These are phyloP conservation scores for Pipra filicauda DNA, from an alignment of 2,113 vertebrate species.

Conservation along the genomic window DNA sequence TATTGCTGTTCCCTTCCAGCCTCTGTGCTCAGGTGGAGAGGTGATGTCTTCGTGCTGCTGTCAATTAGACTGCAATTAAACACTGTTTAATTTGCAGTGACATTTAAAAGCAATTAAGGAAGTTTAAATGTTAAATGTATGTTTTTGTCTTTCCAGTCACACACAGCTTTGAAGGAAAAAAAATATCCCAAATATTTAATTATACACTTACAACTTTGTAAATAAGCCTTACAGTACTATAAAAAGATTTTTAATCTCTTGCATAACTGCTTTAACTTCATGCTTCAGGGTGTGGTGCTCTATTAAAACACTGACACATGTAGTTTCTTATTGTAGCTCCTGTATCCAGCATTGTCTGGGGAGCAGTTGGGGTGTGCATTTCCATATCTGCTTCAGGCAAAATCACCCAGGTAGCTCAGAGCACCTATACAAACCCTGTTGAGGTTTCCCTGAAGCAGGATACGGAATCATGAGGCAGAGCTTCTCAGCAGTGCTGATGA, in stretches of 20 bases:
- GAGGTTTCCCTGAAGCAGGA: neutral
- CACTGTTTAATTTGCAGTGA: neutral
- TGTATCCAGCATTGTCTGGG: neutral
- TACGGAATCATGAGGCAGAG: neutral
- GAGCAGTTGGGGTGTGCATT: neutral
- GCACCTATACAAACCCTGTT: neutral
- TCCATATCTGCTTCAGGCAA: neutral
- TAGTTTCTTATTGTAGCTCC: neutral
- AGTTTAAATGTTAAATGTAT: neutral
- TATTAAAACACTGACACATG: neutral
- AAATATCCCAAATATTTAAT: neutral
- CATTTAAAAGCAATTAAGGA: neutral
- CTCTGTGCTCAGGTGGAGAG: neutral
- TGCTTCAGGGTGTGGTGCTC: neutral
- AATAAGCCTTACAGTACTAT: neutral
- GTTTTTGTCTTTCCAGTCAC: neutral
- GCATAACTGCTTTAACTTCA: neutral
- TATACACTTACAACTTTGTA: neutral
- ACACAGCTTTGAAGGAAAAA: neutral
- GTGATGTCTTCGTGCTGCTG: rapidly evolving
- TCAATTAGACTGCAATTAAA: neutral
- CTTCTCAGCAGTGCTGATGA: neutral
- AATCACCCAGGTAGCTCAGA: neutral
- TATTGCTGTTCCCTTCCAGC: neutral
- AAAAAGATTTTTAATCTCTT: neutral